Conservation (phyloP, 92 coral and sea anemone species). For the Palythoa grandis region DNA sequence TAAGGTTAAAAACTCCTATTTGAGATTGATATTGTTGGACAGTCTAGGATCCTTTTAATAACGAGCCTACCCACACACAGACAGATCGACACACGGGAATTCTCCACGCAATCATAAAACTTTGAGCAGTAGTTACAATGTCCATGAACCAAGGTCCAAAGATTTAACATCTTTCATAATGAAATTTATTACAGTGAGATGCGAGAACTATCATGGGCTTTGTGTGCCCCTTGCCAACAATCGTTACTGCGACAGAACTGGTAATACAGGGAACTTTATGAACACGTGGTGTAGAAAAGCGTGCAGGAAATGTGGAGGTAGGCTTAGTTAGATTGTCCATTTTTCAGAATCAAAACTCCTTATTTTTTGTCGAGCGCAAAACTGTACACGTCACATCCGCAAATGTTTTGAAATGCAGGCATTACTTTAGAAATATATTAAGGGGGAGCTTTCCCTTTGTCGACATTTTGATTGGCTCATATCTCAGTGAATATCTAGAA, state of each 20-base stretch:
- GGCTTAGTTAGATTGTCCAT: neutral
- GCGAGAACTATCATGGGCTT: neutral
- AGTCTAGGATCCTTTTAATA: no score
- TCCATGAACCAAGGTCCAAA: neutral
- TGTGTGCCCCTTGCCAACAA: neutral
- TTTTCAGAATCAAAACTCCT: no score
- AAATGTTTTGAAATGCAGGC: no score
- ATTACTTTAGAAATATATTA: no score
- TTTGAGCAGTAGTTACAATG: neutral
- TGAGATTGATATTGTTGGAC: no score
- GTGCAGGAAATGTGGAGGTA: neutral
- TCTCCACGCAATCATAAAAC: neutral
- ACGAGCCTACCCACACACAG: no score
- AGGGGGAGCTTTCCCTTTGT: no score
- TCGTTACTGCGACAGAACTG: neutral
- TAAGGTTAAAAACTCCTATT: no score
- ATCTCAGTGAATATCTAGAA: no score
- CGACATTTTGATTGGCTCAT: no score
- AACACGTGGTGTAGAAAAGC: neutral
- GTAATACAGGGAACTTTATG: neutral
- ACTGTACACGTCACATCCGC: no score
- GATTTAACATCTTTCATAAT: neutral
- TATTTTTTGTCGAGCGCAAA: neutral
- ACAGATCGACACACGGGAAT: neutral
- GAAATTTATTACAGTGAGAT: neutral